Percentiles rank a stretch among this genome's conserved stretches.
Evolutionary conservation across 2,888 invertebrate genomes (phyloP).

Genomic region (Pollenia labialis): DNA sequence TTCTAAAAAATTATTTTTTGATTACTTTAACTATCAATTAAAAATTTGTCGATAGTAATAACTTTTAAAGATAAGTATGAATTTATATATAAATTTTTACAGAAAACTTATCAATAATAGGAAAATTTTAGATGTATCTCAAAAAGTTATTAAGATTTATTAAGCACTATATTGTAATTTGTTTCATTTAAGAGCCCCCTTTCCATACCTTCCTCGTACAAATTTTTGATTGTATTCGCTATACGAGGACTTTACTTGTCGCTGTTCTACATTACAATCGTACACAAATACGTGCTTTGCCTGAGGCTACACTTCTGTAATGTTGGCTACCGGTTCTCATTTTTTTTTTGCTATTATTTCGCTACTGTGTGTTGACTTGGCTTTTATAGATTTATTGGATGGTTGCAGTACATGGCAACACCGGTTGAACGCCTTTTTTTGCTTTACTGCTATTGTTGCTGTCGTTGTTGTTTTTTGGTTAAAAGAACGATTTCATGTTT

Average conservation of each 20-base stretch:
- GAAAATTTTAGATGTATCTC: too few species aligned
- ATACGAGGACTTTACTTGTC: constrained; percentile 37
- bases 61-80: too few species aligned
- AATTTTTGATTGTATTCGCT: constrained; percentile 35
- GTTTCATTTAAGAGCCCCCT: neutral
- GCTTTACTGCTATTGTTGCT: neutral
- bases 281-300: constrained; percentile 70
- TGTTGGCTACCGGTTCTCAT: constrained; percentile 64
- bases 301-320: constrained; percentile 63
- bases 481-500: constrained; percentile 76
- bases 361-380: constrained; percentile 65
- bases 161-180: neutral
- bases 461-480: constrained; percentile 54
- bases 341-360: constrained; percentile 71
- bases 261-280: constrained; percentile 61
- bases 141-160: too few species aligned
- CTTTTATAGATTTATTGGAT: constrained; percentile 70
- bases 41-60: too few species aligned
- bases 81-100: too few species aligned
- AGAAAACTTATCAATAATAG: too few species aligned
- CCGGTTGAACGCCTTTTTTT: constrained; percentile 69
- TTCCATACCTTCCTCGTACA: neutral
- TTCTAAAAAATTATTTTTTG: too few species aligned
- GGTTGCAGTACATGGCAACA: constrained; percentile 69
- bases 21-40: too few species aligned